phyloP scores from a whole-genome alignment of 2,797 vertebrate genomes.

The Poecilia picta region DNA sequence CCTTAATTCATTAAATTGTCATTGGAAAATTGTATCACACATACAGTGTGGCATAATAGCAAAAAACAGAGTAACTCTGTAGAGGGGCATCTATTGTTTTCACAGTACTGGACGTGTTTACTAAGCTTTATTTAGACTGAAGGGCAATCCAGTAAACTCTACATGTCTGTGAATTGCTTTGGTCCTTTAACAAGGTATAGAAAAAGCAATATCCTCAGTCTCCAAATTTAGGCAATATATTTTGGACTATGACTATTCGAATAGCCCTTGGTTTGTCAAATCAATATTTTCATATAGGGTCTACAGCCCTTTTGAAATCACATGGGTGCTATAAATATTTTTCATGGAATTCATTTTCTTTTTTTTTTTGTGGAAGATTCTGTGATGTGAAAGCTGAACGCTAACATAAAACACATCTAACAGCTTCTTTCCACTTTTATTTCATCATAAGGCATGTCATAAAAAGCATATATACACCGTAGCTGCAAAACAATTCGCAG shows the following conservation, averaged over 20 bases:
- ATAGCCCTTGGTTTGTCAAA: conserved; percentile 64
- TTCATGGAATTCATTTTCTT: conserved; percentile 29
- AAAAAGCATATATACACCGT: conserved; percentile 24
- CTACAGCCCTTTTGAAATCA: conserved; percentile 45
- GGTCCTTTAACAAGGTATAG: conserved; percentile 26
- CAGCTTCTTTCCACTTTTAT: conserved; percentile 34
- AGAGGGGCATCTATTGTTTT: background rate
- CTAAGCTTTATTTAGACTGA: conserved; percentile 10
- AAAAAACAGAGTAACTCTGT: background rate
- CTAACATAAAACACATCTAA: conserved; percentile 29
- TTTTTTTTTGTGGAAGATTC: conserved; percentile 20
- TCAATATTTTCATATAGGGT: conserved; percentile 71
- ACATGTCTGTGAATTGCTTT: conserved; percentile 52
- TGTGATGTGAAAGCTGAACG: conserved; percentile 25
- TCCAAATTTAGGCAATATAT: conserved; percentile 58
- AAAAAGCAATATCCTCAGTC: conserved; percentile 41
- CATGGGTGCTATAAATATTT: conserved; percentile 47
- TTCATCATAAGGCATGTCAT: conserved; percentile 9
- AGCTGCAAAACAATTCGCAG: conserved; percentile 1
- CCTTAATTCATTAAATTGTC: background rate
- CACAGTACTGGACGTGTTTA: conserved; percentile 11
- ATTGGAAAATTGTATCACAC: too few relatives aligned
- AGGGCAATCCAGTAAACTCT: conserved; percentile 27
- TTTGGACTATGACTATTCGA: conserved; percentile 58
- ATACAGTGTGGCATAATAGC: background rate